Base-by-base conservation (phyloP, 2,113 vertebrate species). In the Campylomormyrus numenius region DNA sequence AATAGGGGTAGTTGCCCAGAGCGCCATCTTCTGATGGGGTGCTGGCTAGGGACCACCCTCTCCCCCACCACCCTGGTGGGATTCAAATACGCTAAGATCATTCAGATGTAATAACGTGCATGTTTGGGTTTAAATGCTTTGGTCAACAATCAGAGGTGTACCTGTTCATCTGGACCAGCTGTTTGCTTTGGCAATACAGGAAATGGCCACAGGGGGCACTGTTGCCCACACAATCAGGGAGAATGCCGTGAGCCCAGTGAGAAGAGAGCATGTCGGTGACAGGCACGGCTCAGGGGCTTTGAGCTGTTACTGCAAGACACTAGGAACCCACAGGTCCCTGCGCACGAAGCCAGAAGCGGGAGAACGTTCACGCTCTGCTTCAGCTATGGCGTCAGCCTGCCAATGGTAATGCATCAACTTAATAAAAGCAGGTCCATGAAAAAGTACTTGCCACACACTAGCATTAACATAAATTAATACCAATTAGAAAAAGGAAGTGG, bases 211-310 rank as follows among this genome's bases (percentile, higher is more conserved):
- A 50, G 94, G 94, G 88, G 92, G 93, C 56, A 62, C 90, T 93
- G 90, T 87, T 74, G 56, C 1, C 86, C 53, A 48, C 21, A 35
- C 11, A 77, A 93, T 92, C 0, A 56, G 35, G 62, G 62, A 21
- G 62, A 39, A n/a, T 3, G 24, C 46, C 3, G 52, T 11, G 31
- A 52, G 84, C 70, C 39, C 77, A 88, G 89, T 9, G 87, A 46
- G 88, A 48, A 87, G 90, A 77, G 49, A 86, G 89, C 84, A 85
- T 92, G 90, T 42, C 87, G 6, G 94, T 95, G 92, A 94, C 95
- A 94, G 95, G 94, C 93, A 91, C 94, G 56, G 89, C 92, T 13
- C 93, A 94, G 92, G 91, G 89, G 89, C 53, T 87, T 74, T 80
- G 35, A 27, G 84, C 84, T 24, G 46, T 49, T n/a, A 66, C 56